Evolutionary conservation across 2,797 vertebrate species (phyloP).

Genomic region (Echeneis naucrates): DNA sequence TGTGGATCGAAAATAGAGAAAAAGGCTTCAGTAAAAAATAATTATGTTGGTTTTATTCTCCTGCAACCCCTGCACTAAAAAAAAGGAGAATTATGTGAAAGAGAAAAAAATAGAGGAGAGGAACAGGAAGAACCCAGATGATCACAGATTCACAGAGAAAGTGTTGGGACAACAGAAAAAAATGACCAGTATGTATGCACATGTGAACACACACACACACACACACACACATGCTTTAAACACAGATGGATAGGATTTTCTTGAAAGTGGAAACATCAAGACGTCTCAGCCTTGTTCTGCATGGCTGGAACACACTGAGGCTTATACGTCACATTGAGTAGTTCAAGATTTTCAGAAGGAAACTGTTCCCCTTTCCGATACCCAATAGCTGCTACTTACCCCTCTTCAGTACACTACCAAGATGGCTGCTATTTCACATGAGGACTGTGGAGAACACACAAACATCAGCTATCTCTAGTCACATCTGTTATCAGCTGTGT

Average conservation of each 20-base stretch:
- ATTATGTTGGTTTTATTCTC: conserved; percentile 79
- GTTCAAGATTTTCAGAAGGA: conserved; percentile 54
- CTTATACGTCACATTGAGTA: conserved; percentile 78
- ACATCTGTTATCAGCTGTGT: too few relatives aligned
- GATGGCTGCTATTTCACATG: background rate
- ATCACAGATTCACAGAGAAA: conserved; percentile 26
- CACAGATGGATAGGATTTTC: conserved; percentile 76
- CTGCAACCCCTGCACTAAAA: conserved; percentile 77
- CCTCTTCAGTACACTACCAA: background rate
- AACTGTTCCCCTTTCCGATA: conserved; percentile 45
- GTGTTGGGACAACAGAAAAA: conserved; percentile 12
- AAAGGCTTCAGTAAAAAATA: conserved; percentile 84
- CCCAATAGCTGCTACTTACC: conserved; percentile 34
- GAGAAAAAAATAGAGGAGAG: conserved; percentile 59
- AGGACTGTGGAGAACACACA: background rate
- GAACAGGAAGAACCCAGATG: conserved; percentile 52
- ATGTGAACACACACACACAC: conserved; percentile 19
- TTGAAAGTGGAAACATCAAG: conserved; percentile 79
- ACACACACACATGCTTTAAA: conserved; percentile 33
- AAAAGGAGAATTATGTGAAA: conserved; percentile 31
- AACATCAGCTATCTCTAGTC: background rate
- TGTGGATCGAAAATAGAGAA: conserved; percentile 67
- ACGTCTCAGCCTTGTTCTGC: conserved; percentile 48
- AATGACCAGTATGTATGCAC: conserved; percentile 18
- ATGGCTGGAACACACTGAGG: conserved; percentile 76